A percentile compares a stretch with the other conserved stretches of the same genome.
Evolutionary conservation across 2,113 vertebrate species (phyloP).

Genomic region (Cyanistes caeruleus): DNA sequence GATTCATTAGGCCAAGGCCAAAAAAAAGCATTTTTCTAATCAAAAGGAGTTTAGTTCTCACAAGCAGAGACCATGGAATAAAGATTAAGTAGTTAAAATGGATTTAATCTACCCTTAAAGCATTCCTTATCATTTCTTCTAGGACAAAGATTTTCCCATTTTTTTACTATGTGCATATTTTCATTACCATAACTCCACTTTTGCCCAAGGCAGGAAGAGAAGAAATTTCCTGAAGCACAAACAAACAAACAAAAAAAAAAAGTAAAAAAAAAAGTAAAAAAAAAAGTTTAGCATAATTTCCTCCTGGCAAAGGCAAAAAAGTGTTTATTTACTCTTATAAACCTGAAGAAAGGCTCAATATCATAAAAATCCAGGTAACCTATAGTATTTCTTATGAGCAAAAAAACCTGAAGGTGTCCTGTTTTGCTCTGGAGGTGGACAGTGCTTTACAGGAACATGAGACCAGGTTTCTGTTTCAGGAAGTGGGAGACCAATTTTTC

Average conservation of each 20-base stretch:
- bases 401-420: neutral
- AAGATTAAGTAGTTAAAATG: neutral
- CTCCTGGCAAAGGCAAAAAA: neutral
- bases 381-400: neutral
- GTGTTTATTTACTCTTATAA: neutral
- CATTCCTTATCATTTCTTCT: constrained; percentile 11
- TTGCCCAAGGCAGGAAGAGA: constrained; percentile 6
- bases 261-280: neutral
- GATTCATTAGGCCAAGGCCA: neutral
- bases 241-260: neutral
- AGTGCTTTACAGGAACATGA: neutral
- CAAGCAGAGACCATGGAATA: neutral
- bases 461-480: neutral
- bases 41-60: neutral
- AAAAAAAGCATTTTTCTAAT: constrained; percentile 19
- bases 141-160: neutral
- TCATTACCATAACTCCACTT: neutral
- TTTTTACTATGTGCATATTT: neutral
- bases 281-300: neutral
- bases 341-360: neutral
- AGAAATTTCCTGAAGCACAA: constrained; percentile 36
- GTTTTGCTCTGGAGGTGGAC: neutral
- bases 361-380: neutral
- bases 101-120: constrained; percentile 5
- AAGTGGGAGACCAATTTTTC: neutral